These are phyloP conservation scores for Heterocephalus glaber DNA, from an alignment of 2,113 vertebrate genomes.

Conservation along the genomic window DNA sequence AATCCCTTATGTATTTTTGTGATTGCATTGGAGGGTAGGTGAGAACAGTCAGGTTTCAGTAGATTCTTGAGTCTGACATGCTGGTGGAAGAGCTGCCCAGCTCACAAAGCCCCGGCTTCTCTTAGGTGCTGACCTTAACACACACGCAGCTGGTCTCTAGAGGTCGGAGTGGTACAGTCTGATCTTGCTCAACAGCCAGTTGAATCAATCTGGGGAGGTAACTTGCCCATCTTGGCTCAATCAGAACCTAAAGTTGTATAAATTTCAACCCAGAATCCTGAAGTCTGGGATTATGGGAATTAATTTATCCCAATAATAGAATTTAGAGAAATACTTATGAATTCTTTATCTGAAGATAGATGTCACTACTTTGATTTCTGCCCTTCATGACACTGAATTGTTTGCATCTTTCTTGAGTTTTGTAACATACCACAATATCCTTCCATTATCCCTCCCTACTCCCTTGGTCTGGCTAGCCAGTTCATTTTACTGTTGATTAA, in stretches of 20 bases:
- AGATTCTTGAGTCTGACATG: neutral
- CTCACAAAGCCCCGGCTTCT: neutral
- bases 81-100: neutral
- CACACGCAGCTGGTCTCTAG: neutral
- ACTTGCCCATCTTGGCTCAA: too few relatives aligned
- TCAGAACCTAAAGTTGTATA: neutral
- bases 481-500: slow-evolving; percentile 15
- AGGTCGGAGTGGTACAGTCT: neutral
- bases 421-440: neutral
- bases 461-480: neutral
- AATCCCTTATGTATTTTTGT: neutral
- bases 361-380: slow-evolving; percentile 1
- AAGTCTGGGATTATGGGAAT: neutral
- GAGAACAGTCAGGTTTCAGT: neutral
- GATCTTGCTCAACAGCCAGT: neutral
- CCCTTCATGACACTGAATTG: neutral
- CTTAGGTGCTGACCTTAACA: neutral
- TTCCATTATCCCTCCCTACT: neutral
- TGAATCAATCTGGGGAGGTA: neutral
- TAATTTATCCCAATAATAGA: neutral
- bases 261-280: neutral
- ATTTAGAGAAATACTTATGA: slow-evolving; percentile 24
- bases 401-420: neutral
- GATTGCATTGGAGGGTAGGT: neutral
- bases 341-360: neutral